Conservation (phyloP, 1,140 invertebrate species). For the Phocides pigmalion region DNA sequence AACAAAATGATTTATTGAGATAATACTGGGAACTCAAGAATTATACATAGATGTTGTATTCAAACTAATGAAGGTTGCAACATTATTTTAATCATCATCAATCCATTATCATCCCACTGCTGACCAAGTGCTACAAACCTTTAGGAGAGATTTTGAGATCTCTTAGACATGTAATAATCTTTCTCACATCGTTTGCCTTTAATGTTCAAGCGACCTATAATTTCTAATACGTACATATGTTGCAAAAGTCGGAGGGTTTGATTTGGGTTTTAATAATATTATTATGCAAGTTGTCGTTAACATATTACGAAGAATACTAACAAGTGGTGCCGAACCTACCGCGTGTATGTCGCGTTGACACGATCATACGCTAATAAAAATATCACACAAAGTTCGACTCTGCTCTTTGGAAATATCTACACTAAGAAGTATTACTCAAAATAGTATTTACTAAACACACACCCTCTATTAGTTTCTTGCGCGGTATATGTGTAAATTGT, state of each 20-base stretch:
- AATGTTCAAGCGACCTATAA: too few relatives aligned
- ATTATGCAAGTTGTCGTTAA: conserved; percentile 32
- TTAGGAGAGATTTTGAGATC: too few relatives aligned
- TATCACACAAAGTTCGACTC: conserved; percentile 46
- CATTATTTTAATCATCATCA: conserved; percentile 21
- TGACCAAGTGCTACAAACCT: too few relatives aligned
- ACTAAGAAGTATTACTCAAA: conserved; percentile 42
- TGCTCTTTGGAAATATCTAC: conserved; percentile 38
- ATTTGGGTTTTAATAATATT: not conserved
- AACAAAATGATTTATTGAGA: not conserved
- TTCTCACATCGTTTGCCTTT: too few relatives aligned
- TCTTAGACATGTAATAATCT: too few relatives aligned
- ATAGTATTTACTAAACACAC: conserved; percentile 55
- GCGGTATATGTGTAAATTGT: conserved; percentile 43
- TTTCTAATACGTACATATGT: too few relatives aligned
- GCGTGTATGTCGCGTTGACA: conserved; percentile 65
- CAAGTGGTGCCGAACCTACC: conserved; percentile 41
- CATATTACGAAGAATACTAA: conserved; percentile 52
- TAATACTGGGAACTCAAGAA: not conserved
- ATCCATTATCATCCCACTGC: too few relatives aligned
- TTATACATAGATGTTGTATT: not conserved
- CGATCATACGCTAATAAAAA: conserved; percentile 57
- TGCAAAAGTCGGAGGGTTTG: too few relatives aligned
- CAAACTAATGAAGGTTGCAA: not conserved
- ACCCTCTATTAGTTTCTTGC: conserved; percentile 47